Evolutionary conservation across 2,888 invertebrate genomes (phyloP).

Genomic region (Sarcophaga subvicina): DNA sequence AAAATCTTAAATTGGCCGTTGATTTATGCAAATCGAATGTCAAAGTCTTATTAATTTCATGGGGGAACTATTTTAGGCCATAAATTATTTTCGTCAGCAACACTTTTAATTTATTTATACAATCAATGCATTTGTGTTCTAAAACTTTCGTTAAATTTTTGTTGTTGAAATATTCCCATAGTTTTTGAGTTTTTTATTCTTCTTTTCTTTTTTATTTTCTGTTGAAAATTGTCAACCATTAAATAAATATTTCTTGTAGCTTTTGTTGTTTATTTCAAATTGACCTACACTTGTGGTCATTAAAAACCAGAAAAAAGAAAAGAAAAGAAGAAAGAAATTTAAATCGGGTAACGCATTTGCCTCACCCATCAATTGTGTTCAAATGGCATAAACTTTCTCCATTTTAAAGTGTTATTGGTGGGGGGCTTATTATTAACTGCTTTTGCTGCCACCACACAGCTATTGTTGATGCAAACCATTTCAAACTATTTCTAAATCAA

Average conservation of each 20-base stretch:
- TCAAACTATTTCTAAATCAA: background rate
- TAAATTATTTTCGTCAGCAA: no score
- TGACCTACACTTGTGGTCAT: constrained; percentile 23
- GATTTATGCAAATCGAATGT: constrained; percentile 15
- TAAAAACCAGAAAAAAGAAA: background rate
- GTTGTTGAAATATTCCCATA: constrained; percentile 42
- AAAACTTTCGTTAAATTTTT: constrained; percentile 47
- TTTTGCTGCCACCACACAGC: background rate
- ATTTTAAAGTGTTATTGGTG: background rate
- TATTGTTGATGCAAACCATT: constrained; percentile 42
- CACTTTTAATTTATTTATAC: no score
- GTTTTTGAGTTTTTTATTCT: background rate
- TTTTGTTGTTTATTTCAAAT: constrained; percentile 2
- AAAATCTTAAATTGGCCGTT: constrained; percentile 13
- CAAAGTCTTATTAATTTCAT: background rate
- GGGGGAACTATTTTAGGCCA: no score
- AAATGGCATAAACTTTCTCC: constrained; percentile 54
- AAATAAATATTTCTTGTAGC: constrained; percentile 4
- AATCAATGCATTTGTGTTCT: background rate
- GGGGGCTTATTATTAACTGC: background rate
- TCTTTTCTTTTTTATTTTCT: constrained; percentile 3
- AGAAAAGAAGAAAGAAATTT: constrained; percentile 5
- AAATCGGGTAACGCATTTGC: constrained; percentile 56
- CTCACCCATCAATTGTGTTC: constrained; percentile 61
- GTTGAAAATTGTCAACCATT: constrained; percentile 49